These are phyloP conservation scores for Polyergus mexicanus DNA, from an alignment of 1,140 invertebrate genomes.

Conservation along the genomic window DNA sequence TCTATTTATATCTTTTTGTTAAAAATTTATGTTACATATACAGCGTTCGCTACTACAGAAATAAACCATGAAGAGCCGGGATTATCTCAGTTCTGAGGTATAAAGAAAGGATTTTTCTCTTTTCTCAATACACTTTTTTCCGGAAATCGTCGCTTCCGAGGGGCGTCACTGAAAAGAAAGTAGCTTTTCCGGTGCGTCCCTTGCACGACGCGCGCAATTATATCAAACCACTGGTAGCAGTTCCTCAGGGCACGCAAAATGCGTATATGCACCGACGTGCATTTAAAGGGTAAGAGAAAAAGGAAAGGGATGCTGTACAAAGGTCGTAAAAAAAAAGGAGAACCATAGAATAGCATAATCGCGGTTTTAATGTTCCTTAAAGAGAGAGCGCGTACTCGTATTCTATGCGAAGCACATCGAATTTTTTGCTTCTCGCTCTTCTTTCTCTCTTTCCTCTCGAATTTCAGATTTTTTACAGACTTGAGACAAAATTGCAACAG, in stretches of 20 bases:
- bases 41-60: neutral
- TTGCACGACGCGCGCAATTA: conserved; percentile 50
- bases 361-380: conserved; percentile 67
- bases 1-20: neutral
- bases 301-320: conserved; percentile 26
- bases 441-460: neutral
- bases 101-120: neutral
- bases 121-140: conserved; percentile 10
- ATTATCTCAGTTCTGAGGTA: neutral
- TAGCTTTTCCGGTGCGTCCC: conserved; percentile 29
- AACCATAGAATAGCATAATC: conserved; percentile 66
- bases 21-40: neutral
- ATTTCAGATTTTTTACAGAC: neutral
- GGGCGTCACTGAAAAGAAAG: conserved; percentile 39
- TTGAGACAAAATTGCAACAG: neutral
- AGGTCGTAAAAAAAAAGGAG: conserved; percentile 61
- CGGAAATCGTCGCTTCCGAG: conserved; percentile 36
- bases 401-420: conserved; percentile 30
- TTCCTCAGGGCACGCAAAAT: conserved; percentile 50
- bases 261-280: conserved; percentile 20
- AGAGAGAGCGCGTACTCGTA: conserved; percentile 52
- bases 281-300: conserved; percentile 32
- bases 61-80: neutral
- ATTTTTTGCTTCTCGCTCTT: conserved; percentile 8
- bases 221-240: conserved; percentile 57